Evolutionary conservation across 2,888 invertebrate genomes (phyloP).

Genomic region (Halictus ligatus): DNA sequence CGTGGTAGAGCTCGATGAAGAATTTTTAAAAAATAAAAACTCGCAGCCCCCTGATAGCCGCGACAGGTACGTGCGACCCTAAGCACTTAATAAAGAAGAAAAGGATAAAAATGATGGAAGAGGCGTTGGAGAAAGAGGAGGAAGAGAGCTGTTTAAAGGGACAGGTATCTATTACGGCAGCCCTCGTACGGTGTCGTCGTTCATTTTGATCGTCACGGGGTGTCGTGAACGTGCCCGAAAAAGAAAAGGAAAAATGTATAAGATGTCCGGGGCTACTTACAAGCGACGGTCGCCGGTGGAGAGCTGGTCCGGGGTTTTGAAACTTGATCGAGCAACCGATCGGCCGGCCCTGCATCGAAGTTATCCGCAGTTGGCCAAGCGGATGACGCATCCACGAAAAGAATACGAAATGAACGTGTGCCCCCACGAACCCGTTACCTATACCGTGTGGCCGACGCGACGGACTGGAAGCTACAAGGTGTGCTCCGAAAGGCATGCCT

Average conservation of each 20-base stretch:
- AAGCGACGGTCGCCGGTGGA: conserved; percentile 35
- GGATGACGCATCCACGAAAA: conserved; percentile 80
- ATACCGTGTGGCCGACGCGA: conserved; percentile 45
- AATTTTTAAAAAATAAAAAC: not conserved
- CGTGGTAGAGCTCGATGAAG: not conserved
- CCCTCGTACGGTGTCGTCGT: conserved; percentile 23
- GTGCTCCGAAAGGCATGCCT: conserved; percentile 26
- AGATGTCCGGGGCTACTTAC: conserved; percentile 50
- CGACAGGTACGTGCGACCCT: not conserved
- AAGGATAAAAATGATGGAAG: not conserved
- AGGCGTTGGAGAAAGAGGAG: not conserved
- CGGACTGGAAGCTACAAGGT: conserved; percentile 47
- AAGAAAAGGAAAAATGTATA: conserved; percentile 41
- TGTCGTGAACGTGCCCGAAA: conserved; percentile 41
- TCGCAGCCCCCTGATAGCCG: not conserved
- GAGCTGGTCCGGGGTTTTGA: conserved; percentile 56
- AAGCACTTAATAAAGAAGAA: not conserved
- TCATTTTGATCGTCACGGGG: conserved; percentile 37
- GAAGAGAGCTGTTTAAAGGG: conserved; percentile 12
- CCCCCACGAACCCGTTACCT: conserved; percentile 72
- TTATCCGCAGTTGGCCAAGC: conserved; percentile 67
- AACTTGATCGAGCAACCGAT: conserved; percentile 69
- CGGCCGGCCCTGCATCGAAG: conserved; percentile 52
- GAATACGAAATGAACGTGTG: conserved; percentile 79
- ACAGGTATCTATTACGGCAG: conserved; percentile 25